These are phyloP conservation scores for Nothocercus julius DNA, from an alignment of 2,113 vertebrate genomes.

Conservation along the genomic window DNA sequence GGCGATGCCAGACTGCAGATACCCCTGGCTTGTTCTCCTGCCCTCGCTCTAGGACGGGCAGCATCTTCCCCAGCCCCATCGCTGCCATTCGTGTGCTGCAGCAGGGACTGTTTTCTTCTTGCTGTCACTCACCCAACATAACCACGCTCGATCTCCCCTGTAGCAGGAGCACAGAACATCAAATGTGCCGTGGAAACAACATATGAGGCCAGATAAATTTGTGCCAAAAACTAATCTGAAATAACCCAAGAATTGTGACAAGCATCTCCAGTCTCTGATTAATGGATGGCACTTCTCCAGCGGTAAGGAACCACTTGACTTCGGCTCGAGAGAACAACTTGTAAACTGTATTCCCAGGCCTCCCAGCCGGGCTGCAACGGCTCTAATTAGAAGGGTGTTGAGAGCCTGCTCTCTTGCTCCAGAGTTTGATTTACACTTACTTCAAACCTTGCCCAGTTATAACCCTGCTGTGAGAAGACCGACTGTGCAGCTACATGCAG, in stretches of 20 bases:
- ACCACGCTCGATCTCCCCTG: neutral
- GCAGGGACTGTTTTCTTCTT: neutral
- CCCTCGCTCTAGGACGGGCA: neutral
- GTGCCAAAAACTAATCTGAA: neutral
- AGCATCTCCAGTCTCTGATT: neutral
- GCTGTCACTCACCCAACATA: neutral
- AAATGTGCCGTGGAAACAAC: neutral
- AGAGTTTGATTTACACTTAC: neutral
- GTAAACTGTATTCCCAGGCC: neutral
- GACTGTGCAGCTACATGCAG: neutral
- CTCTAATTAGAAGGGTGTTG: neutral
- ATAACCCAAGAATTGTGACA: neutral
- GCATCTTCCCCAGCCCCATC: accelerated
- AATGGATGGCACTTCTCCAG: neutral
- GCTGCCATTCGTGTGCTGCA: neutral
- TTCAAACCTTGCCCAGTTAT: neutral
- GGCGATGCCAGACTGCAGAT: neutral
- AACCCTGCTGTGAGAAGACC: neutral
- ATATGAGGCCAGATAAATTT: neutral
- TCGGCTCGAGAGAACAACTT: neutral
- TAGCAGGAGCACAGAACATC: neutral
- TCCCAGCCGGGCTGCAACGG: neutral
- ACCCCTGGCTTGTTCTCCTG: neutral
- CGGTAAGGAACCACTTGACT: neutral
- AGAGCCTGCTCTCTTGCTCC: neutral